A percentile compares a stretch with the other conserved stretches of the same genome.
phyloP scores from a whole-genome alignment of 1,140 invertebrate species.

The Philotrypesis tridentata region DNA sequence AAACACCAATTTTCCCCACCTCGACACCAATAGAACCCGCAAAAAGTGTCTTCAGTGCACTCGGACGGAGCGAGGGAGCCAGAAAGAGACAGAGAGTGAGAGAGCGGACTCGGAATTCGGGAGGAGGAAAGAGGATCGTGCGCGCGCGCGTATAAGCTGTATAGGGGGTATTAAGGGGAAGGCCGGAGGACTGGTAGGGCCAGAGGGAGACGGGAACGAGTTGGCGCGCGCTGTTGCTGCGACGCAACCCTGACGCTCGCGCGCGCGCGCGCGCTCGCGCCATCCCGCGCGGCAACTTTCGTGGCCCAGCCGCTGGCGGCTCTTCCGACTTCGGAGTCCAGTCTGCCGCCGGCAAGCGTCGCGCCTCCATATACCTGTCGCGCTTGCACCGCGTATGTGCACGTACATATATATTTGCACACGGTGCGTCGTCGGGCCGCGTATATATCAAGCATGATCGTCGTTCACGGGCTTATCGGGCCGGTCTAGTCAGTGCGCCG shows the following conservation, averaged over 20 bases:
- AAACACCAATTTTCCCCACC: too few relatives aligned
- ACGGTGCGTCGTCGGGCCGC: too few relatives aligned
- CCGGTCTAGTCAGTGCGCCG: too few relatives aligned
- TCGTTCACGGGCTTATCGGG: too few relatives aligned
- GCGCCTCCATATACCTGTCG: conserved; percentile 55
- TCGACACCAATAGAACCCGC: too few relatives aligned
- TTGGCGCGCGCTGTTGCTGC: background rate
- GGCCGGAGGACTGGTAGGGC: background rate
- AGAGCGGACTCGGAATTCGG: background rate
- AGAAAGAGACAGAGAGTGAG: too few relatives aligned
- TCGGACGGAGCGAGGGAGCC: too few relatives aligned
- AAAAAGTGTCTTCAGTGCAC: too few relatives aligned
- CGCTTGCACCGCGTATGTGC: conserved; percentile 39
- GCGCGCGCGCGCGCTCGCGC: conserved; percentile 53
- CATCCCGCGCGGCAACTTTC: conserved; percentile 52
- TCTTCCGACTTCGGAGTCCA: conserved; percentile 53
- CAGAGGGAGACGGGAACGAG: background rate
- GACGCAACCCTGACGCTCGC: conserved; percentile 40
- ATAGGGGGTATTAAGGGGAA: background rate
- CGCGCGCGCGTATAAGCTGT: background rate
- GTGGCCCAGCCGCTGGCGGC: conserved; percentile 58
- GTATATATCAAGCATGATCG: too few relatives aligned
- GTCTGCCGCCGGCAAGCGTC: conserved; percentile 60
- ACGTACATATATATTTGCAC: too few relatives aligned
- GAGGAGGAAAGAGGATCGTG: background rate